Base-by-base conservation (phyloP, 2,888 invertebrate species). In the Eumerus sabulonum region DNA sequence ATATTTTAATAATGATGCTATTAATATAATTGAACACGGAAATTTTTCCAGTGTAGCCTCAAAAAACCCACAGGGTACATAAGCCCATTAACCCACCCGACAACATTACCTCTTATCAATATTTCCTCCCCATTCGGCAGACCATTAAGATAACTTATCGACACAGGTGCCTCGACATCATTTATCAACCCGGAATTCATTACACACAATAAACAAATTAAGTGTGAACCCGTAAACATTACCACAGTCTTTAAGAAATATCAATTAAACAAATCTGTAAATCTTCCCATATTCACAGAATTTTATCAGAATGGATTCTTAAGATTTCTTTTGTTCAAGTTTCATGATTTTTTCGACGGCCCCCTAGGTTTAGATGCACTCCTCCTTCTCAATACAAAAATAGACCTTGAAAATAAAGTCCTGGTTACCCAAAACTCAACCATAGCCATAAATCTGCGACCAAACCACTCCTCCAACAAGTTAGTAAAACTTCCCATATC, bases 161-260 rank as follows among this genome's bases (percentile, higher is more conserved):
- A 64, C 18, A 72, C 64, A 38, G 72, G 64, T 36, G 64, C 64
- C 27, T 72, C 57, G 14, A 18, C 64, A 47, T 79, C 73, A 12
- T 79, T 73, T 38, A 79, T 79, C 18, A 73, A 64, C 44, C 79
- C 81, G 2, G 71, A 81, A 42, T 62, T 66, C 19, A 51, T 64
- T 9, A 45, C 40, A 1, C 54, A 47, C 7, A 38, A 45, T 17
- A 5, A 67, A 47, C 35, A 40, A 13, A 12, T 66, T n/a, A 12
- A 45, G 11, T 56, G 57, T 19, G 56, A 64, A 11, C 60, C 73
- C 5, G 56, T 72, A 11, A 64, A 12, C 5, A 64, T 64, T 12
- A 57, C 62, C 9, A 62, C 60, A 38, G 59, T 63, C 4, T 64
- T 63, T 36, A 57, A 57, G 11, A 64, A 35, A 18, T 50, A 51